Evolutionary conservation across 2,888 invertebrate species (phyloP), one percentile per base, ranked within the genome.

Genomic region (Archips crataeganus): DNA sequence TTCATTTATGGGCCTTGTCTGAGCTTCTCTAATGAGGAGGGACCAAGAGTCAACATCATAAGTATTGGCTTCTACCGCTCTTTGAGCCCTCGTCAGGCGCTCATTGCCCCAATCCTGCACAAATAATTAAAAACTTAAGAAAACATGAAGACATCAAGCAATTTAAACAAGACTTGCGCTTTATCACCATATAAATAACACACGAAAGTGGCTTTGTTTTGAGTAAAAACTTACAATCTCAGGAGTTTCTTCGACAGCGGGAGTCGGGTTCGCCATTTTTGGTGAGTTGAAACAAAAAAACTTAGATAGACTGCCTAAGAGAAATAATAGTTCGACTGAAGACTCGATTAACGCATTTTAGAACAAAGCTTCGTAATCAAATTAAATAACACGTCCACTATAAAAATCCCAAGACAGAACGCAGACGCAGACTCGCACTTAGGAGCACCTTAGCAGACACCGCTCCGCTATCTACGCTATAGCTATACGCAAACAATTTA

Each of bases 1-100:
- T 88, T 99, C 98, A 72, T 98, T 98, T 65, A 98, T 97, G 76
- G 97, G 96, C 77, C 98, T 95, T 0, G 96, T 97, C 85, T 99
- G 99, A 0, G 98, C 98, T 91, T 99, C 99, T 70, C 99, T 95
- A 65, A 99, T 96, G 71, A 99, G 95, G 36, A 99, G 96, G 70
- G 99, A 99, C 99, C 99, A 99, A 42, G 99, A 98, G 90, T 99
- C 99, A 47, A 99, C 96, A 90, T 99, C 99, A 85, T 98, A 99
- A 0, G 97, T 96, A 79, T 98, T 98, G 59, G 97, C 96, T 86
- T 98, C 98, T 0, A 99, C 97, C 2, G 97, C 97, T 78, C 97
- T 96, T 84, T 98, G 98, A 4, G 98, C 98, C 45, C 98, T 95
- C 78, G 96, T 96, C 57, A 98, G 90, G 76, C 98, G 96, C 83